Conservation (phyloP, 2,797 vertebrate genomes). For the Acipenser ruthenus region DNA sequence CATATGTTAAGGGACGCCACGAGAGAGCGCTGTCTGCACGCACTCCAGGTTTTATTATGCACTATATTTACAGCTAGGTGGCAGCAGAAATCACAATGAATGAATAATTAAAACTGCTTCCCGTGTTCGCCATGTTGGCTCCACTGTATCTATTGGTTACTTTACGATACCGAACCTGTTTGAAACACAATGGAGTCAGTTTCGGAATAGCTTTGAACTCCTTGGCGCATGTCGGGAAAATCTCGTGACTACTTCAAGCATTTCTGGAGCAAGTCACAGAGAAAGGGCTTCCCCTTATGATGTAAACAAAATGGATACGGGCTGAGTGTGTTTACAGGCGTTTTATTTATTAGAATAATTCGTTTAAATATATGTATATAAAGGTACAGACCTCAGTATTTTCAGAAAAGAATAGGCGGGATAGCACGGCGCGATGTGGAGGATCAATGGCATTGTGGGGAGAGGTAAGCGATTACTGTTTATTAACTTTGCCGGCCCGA, state of each 20-base stretch:
- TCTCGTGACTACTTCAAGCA: conserved; percentile 12
- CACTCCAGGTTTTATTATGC: no score
- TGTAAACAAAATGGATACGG: conserved; percentile 5
- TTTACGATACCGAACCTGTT: not conserved
- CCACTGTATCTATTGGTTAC: not conserved
- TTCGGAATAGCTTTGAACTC: not conserved
- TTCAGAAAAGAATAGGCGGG: not conserved
- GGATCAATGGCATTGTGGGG: conserved; percentile 48
- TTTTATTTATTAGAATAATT: no score
- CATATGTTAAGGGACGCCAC: no score
- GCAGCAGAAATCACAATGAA: not conserved
- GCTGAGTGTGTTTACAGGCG: not conserved
- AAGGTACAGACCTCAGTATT: no score
- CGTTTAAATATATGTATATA: no score
- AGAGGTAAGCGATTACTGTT: conserved; percentile 46
- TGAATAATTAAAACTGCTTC: not conserved
- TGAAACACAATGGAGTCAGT: not conserved
- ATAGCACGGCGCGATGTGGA: conserved; percentile 50
- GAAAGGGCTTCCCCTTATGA: not conserved
- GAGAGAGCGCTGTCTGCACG: no score
- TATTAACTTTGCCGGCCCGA: no score
- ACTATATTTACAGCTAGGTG: not conserved
- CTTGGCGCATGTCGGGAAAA: not conserved
- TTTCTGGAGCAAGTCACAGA: not conserved
- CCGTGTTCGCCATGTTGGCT: conserved; percentile 4